Conservation (phyloP, 2,888 invertebrate species). For the Timema podura region DNA sequence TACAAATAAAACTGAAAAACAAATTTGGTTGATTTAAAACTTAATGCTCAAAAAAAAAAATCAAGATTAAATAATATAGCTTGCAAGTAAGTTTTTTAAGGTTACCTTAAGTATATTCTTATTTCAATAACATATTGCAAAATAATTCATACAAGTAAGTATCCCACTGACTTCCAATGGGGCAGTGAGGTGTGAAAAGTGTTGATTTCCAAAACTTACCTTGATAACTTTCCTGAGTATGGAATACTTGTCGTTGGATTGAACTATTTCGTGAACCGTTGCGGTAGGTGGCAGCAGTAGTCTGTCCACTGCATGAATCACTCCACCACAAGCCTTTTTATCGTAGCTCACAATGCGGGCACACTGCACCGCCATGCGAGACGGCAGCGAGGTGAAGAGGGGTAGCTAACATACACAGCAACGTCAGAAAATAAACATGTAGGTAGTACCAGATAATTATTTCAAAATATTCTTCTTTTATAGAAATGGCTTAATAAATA, state of each 20-base stretch:
- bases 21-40: no score
- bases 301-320: constrained; percentile 61
- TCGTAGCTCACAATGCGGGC: constrained; percentile 58
- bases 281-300: constrained; percentile 52
- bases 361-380: constrained; percentile 64
- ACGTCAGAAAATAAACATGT: constrained; percentile 51
- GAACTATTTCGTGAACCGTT: constrained; percentile 50
- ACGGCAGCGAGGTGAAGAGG: constrained; percentile 53
- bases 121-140: no score
- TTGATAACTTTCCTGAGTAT: constrained; percentile 45
- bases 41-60: no score
- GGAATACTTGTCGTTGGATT: constrained; percentile 45
- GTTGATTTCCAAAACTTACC: no score
- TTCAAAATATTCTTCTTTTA: not conserved
- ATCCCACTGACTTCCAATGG: no score
- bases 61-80: no score
- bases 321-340: constrained; percentile 62
- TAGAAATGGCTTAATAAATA: no score
- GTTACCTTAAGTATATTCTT: no score
- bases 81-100: no score
- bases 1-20: no score
- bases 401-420: constrained; percentile 45
- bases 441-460: constrained; percentile 41
- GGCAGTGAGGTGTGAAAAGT: no score
- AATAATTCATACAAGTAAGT: no score